Base-by-base conservation (phyloP, 2,797 vertebrate species). In the Sciurus vulgaris region DNA sequence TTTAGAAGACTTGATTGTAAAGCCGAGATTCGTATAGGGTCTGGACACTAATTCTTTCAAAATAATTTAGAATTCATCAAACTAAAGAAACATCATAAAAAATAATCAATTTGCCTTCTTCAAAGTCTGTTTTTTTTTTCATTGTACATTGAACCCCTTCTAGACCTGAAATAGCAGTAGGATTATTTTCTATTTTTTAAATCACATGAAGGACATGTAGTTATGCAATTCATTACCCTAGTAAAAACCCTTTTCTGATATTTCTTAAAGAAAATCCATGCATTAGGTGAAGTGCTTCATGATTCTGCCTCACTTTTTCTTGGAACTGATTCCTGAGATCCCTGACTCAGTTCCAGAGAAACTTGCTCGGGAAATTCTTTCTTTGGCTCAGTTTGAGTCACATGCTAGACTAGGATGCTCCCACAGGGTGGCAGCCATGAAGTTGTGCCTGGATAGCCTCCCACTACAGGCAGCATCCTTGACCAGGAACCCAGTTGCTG, bases 51-150 rank as follows among this genome's bases (percentile, higher is more conserved):
- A 56, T 93, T 91, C 26, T 76, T 95, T 77, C 24, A 83, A 93
- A 89, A 79, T 86, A 70, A 86, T 54, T 77, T 89, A 59, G 93
- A 92, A 51, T 20, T 38, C 44, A 88, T n/a, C 30, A 74, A 91
- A 94, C 51, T 91, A 56, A 78, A 91, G 51, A 86, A 56, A 11
- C 9, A 61, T 12, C 38, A 78, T 49, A 44, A n/a, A 1, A 15
- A 65, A 69, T 41, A 41, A 51, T 51, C 30, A 67, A 30, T 76
- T 73, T 76, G 12, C 26, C 14, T 61, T 92, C 8, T 84, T 87
- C 3, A 76, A 82, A 87, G 86, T 47, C 9, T 51, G 2, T n/a
- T 30, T 17, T 93, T n/a, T 30, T 17, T 93, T 63, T 86, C 54
- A 70, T 54, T 79, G 33, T 79, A 67, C 74, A 69, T 59, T 83